These are phyloP conservation scores for Neodon shergylaensis DNA, from an alignment of 2,113 vertebrate genomes.

Conservation along the genomic window DNA sequence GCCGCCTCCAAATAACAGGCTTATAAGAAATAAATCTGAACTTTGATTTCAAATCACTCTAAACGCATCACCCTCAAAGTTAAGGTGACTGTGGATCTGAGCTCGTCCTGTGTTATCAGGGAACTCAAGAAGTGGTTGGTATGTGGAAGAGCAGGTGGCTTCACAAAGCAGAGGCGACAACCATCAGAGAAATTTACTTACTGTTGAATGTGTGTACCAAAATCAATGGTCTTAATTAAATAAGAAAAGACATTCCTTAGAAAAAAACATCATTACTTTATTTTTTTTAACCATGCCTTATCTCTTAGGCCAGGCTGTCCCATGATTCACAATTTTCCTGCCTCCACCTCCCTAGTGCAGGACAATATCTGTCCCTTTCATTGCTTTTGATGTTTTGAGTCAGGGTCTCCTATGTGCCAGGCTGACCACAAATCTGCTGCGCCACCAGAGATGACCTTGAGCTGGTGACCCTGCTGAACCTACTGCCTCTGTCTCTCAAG, in stretches of 20 bases:
- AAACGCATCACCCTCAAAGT: slow-evolving; percentile 68
- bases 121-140: neutral
- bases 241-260: neutral
- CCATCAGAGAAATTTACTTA: neutral
- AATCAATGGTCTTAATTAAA: neutral
- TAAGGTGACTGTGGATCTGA: neutral
- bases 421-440: neutral
- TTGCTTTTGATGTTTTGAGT: neutral
- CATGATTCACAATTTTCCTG: neutral
- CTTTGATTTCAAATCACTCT: slow-evolving; percentile 64
- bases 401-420: neutral
- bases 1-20: slow-evolving; percentile 61
- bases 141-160: rapidly evolving
- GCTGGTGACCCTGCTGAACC: neutral
- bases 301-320: neutral
- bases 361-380: neutral
- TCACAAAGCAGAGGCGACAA: neutral
- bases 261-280: neutral
- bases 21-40: slow-evolving; percentile 73
- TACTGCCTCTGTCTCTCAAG: neutral
- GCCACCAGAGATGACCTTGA: neutral
- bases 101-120: no score
- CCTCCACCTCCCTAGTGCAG: neutral
- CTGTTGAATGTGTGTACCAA: neutral
- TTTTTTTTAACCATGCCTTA: neutral